A percentile compares a stretch with the other conserved stretches of the same genome.
phyloP scores from a whole-genome alignment of 1,140 invertebrate species.

The Penaeus indicus region DNA sequence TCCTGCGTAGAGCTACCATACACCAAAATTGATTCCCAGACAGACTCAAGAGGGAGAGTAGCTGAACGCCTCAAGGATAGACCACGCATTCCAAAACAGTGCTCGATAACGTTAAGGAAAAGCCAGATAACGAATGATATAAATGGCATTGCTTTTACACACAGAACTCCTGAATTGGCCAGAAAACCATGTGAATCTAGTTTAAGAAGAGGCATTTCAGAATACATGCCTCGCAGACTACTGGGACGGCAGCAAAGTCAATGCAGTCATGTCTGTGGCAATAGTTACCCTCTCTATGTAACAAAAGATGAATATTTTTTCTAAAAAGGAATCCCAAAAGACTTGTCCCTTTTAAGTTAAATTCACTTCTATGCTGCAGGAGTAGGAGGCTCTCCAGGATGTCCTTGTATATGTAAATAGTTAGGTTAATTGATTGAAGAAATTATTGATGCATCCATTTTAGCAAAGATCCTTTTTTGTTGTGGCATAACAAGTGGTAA shows the following conservation, averaged over 20 bases:
- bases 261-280: slow-evolving; percentile 22
- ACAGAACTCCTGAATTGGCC: no score
- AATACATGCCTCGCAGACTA: slow-evolving; percentile 4
- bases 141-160: no score
- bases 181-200: no score
- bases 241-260: background rate
- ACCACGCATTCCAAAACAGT: no score
- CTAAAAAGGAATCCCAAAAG: slow-evolving; percentile 19
- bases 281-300: slow-evolving; percentile 15
- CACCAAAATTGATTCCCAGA: slow-evolving; percentile 20
- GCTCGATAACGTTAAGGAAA: no score
- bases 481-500: slow-evolving; percentile 2
- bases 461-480: background rate
- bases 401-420: slow-evolving; percentile 10
- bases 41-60: background rate
- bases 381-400: no score
- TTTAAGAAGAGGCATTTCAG: background rate
- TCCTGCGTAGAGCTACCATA: slow-evolving; percentile 22
- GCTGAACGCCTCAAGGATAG: no score
- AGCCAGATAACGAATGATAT: no score
- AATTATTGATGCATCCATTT: background rate
- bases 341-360: background rate
- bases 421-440: slow-evolving; percentile 26
- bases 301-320: slow-evolving; percentile 39
- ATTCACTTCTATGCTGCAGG: no score